Base-by-base conservation (phyloP, 1,140 invertebrate genomes). In the Papilio helenus region DNA sequence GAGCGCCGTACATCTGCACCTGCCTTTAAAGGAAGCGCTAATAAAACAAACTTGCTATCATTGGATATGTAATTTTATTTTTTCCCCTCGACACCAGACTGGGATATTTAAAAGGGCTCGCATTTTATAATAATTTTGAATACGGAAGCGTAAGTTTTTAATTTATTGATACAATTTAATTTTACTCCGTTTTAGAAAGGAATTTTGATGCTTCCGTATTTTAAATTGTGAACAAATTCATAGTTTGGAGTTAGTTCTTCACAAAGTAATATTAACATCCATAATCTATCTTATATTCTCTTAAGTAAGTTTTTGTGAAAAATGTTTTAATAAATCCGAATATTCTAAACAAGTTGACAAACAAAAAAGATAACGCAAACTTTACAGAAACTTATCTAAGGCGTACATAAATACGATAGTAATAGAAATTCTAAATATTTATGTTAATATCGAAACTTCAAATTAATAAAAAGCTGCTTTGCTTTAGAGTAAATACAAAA, bases 11-110 rank as follows among this genome's bases (percentile, higher is more conserved):
- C 83, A 81, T 85, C 85, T 85, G 88, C 92, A 92, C 91, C 91
- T 92, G 92, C 90, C 89, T 80, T 58, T 79, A 87, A 88, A 92
- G 92, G 92, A 94, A 93, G 90, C 85, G 82, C 85, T 89, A 90
- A 89, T 87, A 76, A 76, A 79, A 73, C 72, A 78, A 80, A 79
- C 78, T 71, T 42, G 71, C 73, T 55, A 72, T 79, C 71, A 51
- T 79, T 79, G 44, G 7, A 23, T 79, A 14, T 79, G 8, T 55
- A 79, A 79, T 72, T 73, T 72, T 20, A 55, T 76, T 26, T 76
- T 58, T 55, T 76, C 7, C 18, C 26, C 26, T 58, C 5, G 49
- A 55, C 23, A 51, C 26, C 74, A 29, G 61, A 29, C 26, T 34
- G 26, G 61, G 16, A 68, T 61, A 61, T 16, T 29, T 68, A 29